Base-by-base conservation (phyloP, 2,113 vertebrate genomes). In the Coracopsis vasa region DNA sequence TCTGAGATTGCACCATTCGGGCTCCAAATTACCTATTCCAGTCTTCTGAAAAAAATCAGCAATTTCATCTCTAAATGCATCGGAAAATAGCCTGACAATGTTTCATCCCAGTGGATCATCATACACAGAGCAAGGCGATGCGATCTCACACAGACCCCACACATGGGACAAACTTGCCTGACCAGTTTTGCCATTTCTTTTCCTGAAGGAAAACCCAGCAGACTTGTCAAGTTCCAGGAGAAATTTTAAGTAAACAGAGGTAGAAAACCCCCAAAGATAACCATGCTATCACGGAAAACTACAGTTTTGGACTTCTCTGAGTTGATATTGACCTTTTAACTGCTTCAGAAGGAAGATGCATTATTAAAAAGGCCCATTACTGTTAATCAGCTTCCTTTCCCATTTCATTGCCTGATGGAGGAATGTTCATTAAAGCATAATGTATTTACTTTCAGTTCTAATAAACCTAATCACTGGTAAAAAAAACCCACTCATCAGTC, bases 371-470 rank as follows among this genome's bases (percentile, higher is more conserved):
- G 95, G 61, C 86, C 92, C 86, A 96, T 96, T 96, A 96, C 90
- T 91, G 96, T 94, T 97, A 97, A 96, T 97, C 95, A 96, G 94
- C 94, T 94, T 95, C 94, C 91, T 94, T 92, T 77, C 73, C 91
- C 80, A 80, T 94, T 97, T 94, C 96, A 94, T 95, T 94, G 96
- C 73, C 78, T 95, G 95, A 86, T 1, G 0, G 33, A 94, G 74
- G 88, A 96, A 96, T 92, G 92, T 97, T 97, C 92, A 96, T 96
- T 96, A 96, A 94, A 87, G 65, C 70, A 92, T 96, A 96, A 96
- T 95, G 94, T 94, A 96, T 97, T 97, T 97, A 97, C 96, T 86
- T 96, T 95, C 96, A 96, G 92, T 94, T 91, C 92, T 96, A 96
- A 96, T 94, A 97, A 96, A 97, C 83, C 87, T 95, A 95, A 95